Conservation (phyloP, 1,140 invertebrate genomes). For the Drosophila nannoptera region DNA sequence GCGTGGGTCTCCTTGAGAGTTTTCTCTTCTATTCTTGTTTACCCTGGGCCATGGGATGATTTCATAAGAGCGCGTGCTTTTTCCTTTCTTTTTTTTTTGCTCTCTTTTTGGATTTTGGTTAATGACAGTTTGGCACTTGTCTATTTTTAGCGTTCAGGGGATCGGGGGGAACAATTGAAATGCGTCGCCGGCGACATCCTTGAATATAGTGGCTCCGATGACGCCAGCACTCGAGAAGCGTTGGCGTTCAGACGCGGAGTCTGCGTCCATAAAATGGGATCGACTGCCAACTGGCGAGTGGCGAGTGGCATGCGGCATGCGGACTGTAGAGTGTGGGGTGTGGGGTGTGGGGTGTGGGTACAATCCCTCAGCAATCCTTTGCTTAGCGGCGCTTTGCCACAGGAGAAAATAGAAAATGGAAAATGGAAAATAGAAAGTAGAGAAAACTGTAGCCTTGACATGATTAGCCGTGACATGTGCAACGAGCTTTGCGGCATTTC, state of each 20-base stretch:
- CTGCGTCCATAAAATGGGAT: constrained; percentile 19
- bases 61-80: constrained; percentile 2
- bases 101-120: constrained; percentile 30
- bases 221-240: constrained; percentile 24
- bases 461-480: constrained; percentile 56
- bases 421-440: not conserved
- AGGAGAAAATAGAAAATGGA: not conserved
- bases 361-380: constrained; percentile 2
- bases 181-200: constrained; percentile 12
- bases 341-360: not conserved
- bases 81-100: constrained; percentile 6
- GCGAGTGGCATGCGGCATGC: not conserved
- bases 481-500: constrained; percentile 2
- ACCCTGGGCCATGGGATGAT: not conserved
- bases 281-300: constrained; percentile 3
- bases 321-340: not conserved
- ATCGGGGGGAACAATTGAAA: constrained; percentile 21
- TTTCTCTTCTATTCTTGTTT: not conserved
- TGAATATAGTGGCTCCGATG: constrained; percentile 38
- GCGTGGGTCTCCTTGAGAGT: constrained; percentile 1
- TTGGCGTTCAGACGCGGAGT: constrained; percentile 17
- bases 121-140: constrained; percentile 53
- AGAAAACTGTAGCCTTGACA: constrained; percentile 58
- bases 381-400: not conserved
- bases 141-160: constrained; percentile 54